phyloP scores from a whole-genome alignment of 2,113 vertebrate genomes.

The Lucifuga dentata region DNA sequence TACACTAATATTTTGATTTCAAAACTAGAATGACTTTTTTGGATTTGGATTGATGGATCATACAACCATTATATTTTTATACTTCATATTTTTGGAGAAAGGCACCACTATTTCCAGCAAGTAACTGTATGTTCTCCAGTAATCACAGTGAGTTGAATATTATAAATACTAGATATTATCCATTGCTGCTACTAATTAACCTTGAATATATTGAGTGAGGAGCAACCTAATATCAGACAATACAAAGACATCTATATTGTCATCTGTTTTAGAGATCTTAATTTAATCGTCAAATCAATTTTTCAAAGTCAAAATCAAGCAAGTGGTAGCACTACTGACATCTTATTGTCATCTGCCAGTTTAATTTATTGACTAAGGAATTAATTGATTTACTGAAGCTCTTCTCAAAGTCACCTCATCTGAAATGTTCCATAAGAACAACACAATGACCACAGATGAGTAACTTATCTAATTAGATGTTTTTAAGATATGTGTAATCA shows the following conservation, averaged over 20 bases:
- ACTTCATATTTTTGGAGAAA: neutral
- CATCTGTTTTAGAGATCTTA: constrained; percentile 42
- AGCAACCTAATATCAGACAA: constrained; percentile 28
- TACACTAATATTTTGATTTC: neutral
- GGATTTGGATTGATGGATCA: too few relatives aligned
- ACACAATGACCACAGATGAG: constrained; percentile 15
- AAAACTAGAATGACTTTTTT: neutral
- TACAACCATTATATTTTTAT: too few relatives aligned
- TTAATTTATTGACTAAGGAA: constrained; percentile 71
- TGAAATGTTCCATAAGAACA: constrained; percentile 55
- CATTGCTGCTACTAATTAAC: constrained; percentile 29
- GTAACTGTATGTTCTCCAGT: neutral
- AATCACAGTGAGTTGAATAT: neutral
- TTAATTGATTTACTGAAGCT: constrained; percentile 70
- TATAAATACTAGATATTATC: constrained; percentile 22
- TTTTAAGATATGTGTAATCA: constrained; percentile 66
- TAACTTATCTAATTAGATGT: constrained; percentile 52
- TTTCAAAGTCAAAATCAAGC: constrained; percentile 70
- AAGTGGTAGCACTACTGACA: constrained; percentile 20
- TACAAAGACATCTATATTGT: constrained; percentile 24
- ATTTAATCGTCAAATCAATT: constrained; percentile 60
- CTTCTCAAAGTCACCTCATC: constrained; percentile 72
- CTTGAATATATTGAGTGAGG: constrained; percentile 43
- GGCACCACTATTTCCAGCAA: neutral
- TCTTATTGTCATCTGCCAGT: constrained; percentile 57